Conservation (phyloP, 1,140 invertebrate genomes). For the Agrilus planipennis region DNA sequence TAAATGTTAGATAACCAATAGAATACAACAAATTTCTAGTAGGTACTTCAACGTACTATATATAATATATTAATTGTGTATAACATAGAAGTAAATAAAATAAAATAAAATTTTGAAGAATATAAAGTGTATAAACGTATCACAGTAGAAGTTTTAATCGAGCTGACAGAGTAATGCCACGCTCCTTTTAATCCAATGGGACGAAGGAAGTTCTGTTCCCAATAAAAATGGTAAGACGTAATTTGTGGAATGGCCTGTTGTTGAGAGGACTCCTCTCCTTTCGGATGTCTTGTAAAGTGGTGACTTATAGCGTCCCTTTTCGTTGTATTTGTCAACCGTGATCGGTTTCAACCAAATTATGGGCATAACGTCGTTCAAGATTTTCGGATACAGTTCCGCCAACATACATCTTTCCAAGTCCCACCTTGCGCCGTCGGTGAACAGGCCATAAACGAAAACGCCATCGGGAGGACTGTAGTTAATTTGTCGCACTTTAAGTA, state of each 20-base stretch:
- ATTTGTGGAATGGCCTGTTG: conserved; percentile 86
- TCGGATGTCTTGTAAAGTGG: conserved; percentile 84
- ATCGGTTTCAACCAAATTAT: conserved; percentile 50
- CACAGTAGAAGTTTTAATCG: conserved; percentile 13
- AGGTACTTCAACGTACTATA: too few species aligned
- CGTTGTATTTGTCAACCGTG: conserved; percentile 20
- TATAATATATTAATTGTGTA: too few species aligned
- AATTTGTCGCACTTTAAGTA: conserved; percentile 39
- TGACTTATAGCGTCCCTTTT: conserved; percentile 51
- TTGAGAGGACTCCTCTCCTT: conserved; percentile 67
- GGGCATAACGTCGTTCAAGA: conserved; percentile 70
- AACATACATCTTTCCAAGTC: conserved; percentile 45
- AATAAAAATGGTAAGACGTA: conserved; percentile 72
- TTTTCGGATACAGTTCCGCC: conserved; percentile 69
- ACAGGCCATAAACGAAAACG: conserved; percentile 73
- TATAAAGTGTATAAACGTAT: too few species aligned
- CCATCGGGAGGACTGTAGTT: conserved; percentile 51
- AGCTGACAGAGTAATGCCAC: conserved; percentile 71
- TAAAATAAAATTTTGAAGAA: too few species aligned
- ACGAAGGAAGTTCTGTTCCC: conserved; percentile 50
- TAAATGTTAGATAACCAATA: too few species aligned
- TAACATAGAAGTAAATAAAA: too few species aligned
- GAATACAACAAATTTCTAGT: too few species aligned
- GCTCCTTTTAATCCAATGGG: conserved; percentile 82
- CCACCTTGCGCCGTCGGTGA: conserved; percentile 77